Evolutionary conservation across 2,797 vertebrate genomes (phyloP).

Genomic region (Corythornis leucogaster): DNA sequence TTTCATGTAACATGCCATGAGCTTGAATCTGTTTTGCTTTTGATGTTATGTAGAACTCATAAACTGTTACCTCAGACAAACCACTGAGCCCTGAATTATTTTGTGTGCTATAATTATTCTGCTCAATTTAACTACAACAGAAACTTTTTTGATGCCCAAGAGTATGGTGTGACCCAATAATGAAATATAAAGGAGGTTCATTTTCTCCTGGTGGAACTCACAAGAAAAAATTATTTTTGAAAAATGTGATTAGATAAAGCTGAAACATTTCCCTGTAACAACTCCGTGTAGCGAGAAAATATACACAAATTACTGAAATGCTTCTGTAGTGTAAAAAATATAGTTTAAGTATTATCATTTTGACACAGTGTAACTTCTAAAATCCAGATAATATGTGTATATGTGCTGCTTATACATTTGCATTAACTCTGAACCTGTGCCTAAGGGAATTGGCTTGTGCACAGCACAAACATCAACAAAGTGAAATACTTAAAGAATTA

Average conservation of each 20-base stretch:
- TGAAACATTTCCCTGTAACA: not conserved
- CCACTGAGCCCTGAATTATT: not conserved
- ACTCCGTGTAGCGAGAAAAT: not conserved
- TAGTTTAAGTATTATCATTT: not conserved
- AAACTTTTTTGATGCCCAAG: not conserved
- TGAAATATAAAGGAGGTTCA: conserved; percentile 2
- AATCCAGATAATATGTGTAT: not conserved
- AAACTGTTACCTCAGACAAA: not conserved
- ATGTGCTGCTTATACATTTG: not conserved
- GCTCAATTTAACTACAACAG: not conserved
- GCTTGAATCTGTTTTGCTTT: not conserved
- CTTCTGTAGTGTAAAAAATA: not conserved
- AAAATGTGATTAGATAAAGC: not conserved
- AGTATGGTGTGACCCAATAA: not conserved
- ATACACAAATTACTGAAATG: not conserved
- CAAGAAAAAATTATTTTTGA: not conserved
- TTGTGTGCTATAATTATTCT: not conserved
- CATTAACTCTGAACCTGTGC: not conserved
- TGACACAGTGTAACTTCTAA: not conserved
- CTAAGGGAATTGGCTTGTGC: not conserved
- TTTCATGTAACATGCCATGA: not conserved
- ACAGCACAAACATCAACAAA: not conserved
- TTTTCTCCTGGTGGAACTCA: not conserved
- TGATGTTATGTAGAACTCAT: not conserved
- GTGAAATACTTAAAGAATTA: not conserved